Evolutionary conservation across 2,113 vertebrate genomes (phyloP).

Genomic region (Channa argus): DNA sequence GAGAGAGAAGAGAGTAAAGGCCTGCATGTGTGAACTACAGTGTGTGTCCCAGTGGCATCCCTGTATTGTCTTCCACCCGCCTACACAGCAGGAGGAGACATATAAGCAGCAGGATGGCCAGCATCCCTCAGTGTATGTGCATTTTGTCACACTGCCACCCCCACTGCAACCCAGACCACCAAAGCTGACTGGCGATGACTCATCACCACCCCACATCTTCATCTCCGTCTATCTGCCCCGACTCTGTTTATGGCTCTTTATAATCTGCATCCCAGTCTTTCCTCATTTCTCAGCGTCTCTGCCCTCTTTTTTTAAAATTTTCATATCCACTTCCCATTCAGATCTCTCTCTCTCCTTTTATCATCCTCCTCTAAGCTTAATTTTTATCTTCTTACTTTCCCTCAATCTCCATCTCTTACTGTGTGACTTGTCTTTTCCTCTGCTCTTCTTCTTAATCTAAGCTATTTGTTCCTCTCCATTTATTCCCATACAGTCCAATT

Average conservation of each 20-base stretch:
- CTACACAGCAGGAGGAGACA: slow-evolving; percentile 62
- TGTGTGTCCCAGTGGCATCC: slow-evolving; percentile 52
- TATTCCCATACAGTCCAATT: neutral
- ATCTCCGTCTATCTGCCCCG: slow-evolving; percentile 24
- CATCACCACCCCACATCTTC: slow-evolving; percentile 57
- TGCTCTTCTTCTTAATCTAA: slow-evolving; percentile 6
- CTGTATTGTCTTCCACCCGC: slow-evolving; percentile 62
- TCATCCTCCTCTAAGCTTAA: neutral
- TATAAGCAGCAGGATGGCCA: slow-evolving; percentile 46
- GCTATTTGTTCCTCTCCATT: slow-evolving; percentile 29
- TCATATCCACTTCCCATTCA: neutral
- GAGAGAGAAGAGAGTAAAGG: too few relatives aligned
- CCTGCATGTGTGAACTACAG: slow-evolving; percentile 4
- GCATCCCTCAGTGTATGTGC: slow-evolving; percentile 44
- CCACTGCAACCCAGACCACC: slow-evolving; percentile 68
- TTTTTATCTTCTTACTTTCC: neutral
- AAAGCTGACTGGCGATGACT: slow-evolving; percentile 71
- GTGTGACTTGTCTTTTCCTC: neutral
- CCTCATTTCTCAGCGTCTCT: neutral
- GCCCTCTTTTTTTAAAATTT: neutral
- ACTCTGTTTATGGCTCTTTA: neutral
- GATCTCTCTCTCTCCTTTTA: neutral
- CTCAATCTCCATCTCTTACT: neutral
- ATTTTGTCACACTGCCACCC: slow-evolving; percentile 70
- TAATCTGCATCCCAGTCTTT: neutral